phyloP scores from a whole-genome alignment of 2,888 invertebrate species.

The Odontothrips loti region DNA sequence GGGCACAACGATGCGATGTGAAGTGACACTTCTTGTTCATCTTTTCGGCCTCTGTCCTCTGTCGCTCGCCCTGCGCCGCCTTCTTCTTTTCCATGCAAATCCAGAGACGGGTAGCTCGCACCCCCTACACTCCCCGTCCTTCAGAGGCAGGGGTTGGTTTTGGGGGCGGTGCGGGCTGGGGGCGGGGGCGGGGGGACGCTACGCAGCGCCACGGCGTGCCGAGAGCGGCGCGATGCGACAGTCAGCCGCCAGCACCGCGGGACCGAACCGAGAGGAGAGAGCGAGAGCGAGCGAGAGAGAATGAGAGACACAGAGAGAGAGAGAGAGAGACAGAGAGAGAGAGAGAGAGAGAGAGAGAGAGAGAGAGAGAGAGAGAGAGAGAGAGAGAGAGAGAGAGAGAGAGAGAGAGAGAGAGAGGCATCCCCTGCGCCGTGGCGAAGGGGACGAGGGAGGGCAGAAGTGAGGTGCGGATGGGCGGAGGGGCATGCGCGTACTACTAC shows the following conservation, averaged over 20 bases:
- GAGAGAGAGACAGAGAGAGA: neutral
- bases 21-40: too few relatives aligned
- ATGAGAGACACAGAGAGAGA: neutral
- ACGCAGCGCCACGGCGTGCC: neutral
- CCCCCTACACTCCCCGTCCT: neutral
- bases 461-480: neutral
- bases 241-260: too few relatives aligned
- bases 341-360: neutral
- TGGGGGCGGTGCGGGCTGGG: neutral
- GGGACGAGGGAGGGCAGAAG: neutral
- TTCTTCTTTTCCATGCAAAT: constrained; percentile 17
- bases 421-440: too few relatives aligned
- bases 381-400: neutral
- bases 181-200: neutral
- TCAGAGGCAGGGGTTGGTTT: neutral
- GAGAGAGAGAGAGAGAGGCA: neutral
- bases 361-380: neutral
- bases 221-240: neutral
- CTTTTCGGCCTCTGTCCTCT: neutral
- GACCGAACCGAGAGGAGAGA: neutral
- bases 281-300: neutral
- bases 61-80: neutral
- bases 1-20: too few relatives aligned
- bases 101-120: constrained; percentile 2
- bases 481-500: constrained; percentile 3